Evolutionary conservation across 2,113 vertebrate genomes (phyloP).

Genomic region (Sander vitreus): DNA sequence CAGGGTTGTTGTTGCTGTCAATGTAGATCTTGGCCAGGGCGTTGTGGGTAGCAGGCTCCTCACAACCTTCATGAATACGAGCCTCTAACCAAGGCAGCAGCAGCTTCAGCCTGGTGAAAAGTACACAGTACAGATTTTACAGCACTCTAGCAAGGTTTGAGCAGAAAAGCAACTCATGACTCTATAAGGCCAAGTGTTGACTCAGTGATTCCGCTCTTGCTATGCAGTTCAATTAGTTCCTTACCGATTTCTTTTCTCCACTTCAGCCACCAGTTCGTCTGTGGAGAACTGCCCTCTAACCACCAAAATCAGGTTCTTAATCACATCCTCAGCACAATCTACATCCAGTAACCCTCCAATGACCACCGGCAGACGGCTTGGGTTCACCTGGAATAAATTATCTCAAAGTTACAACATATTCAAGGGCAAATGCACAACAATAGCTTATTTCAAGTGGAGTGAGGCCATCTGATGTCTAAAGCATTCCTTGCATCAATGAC

Average conservation of each 20-base stretch:
- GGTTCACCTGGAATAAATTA: slow-evolving; percentile 89
- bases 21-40: slow-evolving; percentile 99
- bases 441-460: neutral
- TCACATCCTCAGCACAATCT: slow-evolving; percentile 98
- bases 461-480: neutral
- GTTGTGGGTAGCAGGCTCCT: slow-evolving; percentile 98
- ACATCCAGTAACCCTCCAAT: slow-evolving; percentile 97
- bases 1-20: slow-evolving; percentile 99
- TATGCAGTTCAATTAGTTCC: neutral
- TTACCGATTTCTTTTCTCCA: slow-evolving; percentile 98
- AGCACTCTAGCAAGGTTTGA: neutral
- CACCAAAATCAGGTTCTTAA: slow-evolving; percentile 97
- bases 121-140: slow-evolving; percentile 3
- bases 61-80: slow-evolving; percentile 97
- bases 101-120: slow-evolving; percentile 90
- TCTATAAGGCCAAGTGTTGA: neutral
- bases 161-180: neutral
- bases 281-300: slow-evolving; percentile 99
- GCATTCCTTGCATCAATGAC: neutral
- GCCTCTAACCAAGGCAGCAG: slow-evolving; percentile 97
- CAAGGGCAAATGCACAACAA: neutral
- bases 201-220: neutral
- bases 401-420: neutral
- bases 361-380: slow-evolving; percentile 96
- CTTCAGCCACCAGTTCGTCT: slow-evolving; percentile 98